Base-by-base conservation (phyloP, 2,797 vertebrate genomes). In the Octomys mimax region DNA sequence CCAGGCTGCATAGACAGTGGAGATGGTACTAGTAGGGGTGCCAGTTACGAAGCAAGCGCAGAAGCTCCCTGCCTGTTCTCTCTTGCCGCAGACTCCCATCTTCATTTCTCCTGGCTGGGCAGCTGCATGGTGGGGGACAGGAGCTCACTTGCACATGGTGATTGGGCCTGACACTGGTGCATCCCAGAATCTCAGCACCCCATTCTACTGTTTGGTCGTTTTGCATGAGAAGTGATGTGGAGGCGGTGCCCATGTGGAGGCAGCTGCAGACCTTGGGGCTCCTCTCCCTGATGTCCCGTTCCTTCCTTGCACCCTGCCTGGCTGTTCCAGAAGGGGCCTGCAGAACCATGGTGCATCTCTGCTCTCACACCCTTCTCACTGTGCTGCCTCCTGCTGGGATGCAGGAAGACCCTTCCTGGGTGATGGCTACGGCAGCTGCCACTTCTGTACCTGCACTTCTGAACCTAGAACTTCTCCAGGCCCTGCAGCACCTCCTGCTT, bases 391-490 rank as follows among this genome's bases (percentile, higher is more conserved):
- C 33, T 66, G 33, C 42, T 64, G 8, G 3, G 24, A 64, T 9
- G 73, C 13, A 10, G 11, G 21, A 36, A 22, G 33, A n/a, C 2
- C 2, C 4, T 16, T 1, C 16, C 16, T 4, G 1, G 42, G 39
- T 0, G 22, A 14, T 31, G 6, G 21, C 61, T 6, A 9, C 2
- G 16, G 16, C 31, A 12, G 42, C 42, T 12, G 3, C 57, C 33
- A 36, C 33, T 66, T 14, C 33, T 18, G 14, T 13, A 18, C 33
- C 36, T 22, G 36, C 62, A 16, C 19, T 61, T 46, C 12, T 49
- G 61, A 42, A 46, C 14, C 36, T 18, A 2, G 2, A 26, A n/a
- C 14, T 6, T 16, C 26, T 18, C 42, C 31, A 16, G 13, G 31
- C 26, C 8, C 59, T 36, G 42, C 39, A 16, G 19, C 8, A 28